Evolutionary conservation across 2,113 vertebrate species (phyloP), one percentile per base, ranked within the genome.

Genomic region (Haplochromis burtoni): DNA sequence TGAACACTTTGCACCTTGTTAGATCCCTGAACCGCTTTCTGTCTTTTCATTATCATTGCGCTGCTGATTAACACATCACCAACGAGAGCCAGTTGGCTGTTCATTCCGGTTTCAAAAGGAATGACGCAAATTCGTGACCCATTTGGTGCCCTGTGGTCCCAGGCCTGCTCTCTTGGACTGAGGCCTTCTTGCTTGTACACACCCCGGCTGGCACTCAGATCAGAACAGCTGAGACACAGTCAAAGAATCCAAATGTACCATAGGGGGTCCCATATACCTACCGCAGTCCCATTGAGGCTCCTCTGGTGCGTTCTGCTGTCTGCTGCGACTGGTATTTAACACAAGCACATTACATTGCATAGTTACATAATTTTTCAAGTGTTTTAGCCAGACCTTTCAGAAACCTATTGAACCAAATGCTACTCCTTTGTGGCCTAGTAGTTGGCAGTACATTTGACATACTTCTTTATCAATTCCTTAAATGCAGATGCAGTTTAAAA

Each of bases 61-160:
- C 90, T 61, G 63, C 91, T 90, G 89, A 93, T 91, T 88, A 87
- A 61, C 86, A 94, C 91, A 91, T 86, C 76, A 59, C 68, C 89
- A 86, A 86, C 49, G 81, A 89, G 89, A 94, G 86, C 86, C 54
- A 71, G 33, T 31, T 31, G 82, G 86, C 82, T 82, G 89, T 95
- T 95, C 93, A 95, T 92, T 80, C 88, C 40, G 31, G 51, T 90
- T 92, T 94, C 90, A 94, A 95, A 90, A 40, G 86, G 84, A 87
- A 71, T 94, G 94, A 95, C 94, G 94, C 89, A 95, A 92, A 92
- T 94, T 85, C 79, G 57, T 88, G 91, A 91, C 92, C 90, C 80
- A 47, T 71, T 87, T 19, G 73, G 31, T 86, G 79, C 21, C 80
- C 90, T 10, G 35, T 78, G 92, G 83, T n/a, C 89, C 87, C 26